A percentile compares a stretch with the other conserved stretches of the same genome.
Evolutionary conservation across 2,113 vertebrate species (phyloP).

Genomic region (Plotosus lineatus): DNA sequence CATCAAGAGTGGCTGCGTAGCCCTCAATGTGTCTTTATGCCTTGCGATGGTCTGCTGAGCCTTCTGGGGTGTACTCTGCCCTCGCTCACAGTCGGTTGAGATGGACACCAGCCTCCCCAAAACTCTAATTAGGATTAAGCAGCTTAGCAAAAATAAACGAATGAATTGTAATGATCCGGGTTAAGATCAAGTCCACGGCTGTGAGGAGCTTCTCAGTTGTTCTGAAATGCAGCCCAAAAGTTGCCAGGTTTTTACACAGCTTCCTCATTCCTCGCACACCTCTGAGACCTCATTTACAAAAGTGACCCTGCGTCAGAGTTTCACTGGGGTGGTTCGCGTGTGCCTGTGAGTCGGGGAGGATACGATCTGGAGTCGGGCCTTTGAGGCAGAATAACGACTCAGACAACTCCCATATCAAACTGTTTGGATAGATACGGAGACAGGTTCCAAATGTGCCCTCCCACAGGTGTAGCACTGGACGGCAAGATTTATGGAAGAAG

Average conservation of each 20-base stretch:
- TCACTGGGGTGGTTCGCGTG: background rate
- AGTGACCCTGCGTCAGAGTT: background rate
- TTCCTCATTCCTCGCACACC: conserved; percentile 9
- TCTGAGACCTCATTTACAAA: background rate
- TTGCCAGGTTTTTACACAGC: background rate
- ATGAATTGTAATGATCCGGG: background rate
- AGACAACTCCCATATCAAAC: background rate
- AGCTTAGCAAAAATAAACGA: background rate
- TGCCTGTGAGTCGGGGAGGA: background rate
- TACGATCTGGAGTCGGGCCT: background rate
- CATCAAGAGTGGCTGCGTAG: too few relatives aligned
- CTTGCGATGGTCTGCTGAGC: too few relatives aligned
- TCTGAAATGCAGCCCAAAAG: background rate
- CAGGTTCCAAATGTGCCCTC: conserved; percentile 3
- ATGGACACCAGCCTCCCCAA: too few relatives aligned
- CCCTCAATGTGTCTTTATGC: too few relatives aligned
- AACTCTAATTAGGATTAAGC: too few relatives aligned
- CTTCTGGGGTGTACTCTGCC: too few relatives aligned
- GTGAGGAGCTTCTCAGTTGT: conserved; percentile 4
- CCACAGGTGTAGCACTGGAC: conserved; percentile 17
- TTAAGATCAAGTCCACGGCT: conserved; percentile 41
- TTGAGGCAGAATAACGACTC: background rate
- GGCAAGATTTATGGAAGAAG: conserved; percentile 37
- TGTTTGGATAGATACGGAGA: conserved; percentile 14
- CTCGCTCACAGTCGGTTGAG: too few relatives aligned